Evolutionary conservation across 1,140 invertebrate genomes (phyloP).

Genomic region (Lucilia sericata): DNA sequence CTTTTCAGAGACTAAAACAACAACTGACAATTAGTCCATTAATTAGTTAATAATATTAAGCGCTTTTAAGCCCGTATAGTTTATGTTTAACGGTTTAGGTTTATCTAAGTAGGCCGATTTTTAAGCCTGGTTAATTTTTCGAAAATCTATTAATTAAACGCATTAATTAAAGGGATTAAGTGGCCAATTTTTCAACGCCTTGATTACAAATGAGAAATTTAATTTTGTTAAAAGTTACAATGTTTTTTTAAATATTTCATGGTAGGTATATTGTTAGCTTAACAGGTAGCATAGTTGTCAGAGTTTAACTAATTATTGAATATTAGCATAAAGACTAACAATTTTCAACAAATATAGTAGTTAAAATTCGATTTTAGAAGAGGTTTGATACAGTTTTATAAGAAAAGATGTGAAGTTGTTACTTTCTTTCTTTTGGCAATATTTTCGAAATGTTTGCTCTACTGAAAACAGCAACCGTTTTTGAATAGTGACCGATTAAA

Average conservation of each 20-base stretch:
- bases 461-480: too few species aligned
- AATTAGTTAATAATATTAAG: slow-evolving; percentile 6
- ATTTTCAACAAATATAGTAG: too few species aligned
- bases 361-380: too few species aligned
- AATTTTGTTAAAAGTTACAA: background rate
- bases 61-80: background rate
- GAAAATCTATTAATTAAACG: slow-evolving; percentile 30
- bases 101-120: slow-evolving; percentile 31
- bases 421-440: too few species aligned
- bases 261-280: background rate
- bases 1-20: background rate
- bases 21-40: background rate
- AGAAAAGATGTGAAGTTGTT: too few species aligned
- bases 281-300: too few species aligned
- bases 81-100: background rate
- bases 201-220: slow-evolving; percentile 6
- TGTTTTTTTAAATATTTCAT: background rate
- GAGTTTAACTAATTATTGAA: too few species aligned
- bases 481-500: too few species aligned
- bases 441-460: too few species aligned
- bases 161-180: slow-evolving; percentile 42
- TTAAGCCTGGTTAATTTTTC: slow-evolving; percentile 25
- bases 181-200: slow-evolving; percentile 40
- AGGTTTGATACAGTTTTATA: too few species aligned
- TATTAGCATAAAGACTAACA: too few species aligned